A percentile compares a stretch with the other conserved stretches of the same genome.
These are phyloP conservation scores for Tiphia femorata DNA, from an alignment of 2,888 invertebrate genomes.

Conservation along the genomic window DNA sequence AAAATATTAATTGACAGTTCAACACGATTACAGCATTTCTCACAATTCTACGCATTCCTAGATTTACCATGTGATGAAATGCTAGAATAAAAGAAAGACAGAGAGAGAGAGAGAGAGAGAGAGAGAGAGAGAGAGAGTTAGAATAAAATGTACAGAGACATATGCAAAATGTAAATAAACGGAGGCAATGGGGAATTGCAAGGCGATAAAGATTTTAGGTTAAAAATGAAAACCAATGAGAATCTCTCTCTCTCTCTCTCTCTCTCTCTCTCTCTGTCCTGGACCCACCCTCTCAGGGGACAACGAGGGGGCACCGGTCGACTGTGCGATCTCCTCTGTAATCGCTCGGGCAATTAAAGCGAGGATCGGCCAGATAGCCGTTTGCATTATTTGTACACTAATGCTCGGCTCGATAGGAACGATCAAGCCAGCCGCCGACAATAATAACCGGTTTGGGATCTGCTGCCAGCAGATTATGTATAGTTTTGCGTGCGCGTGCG, in stretches of 20 bases:
- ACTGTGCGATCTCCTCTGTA: slow-evolving; percentile 26
- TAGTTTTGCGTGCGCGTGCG: slow-evolving; percentile 1
- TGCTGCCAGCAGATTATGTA: slow-evolving; percentile 31
- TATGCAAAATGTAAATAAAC: neutral
- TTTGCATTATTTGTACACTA: slow-evolving; percentile 40
- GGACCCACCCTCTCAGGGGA: neutral
- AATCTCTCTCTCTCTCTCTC: no score
- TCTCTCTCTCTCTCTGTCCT: no score
- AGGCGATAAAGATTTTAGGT: no score
- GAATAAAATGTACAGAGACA: no score
- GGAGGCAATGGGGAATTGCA: neutral
- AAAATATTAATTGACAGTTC: slow-evolving; percentile 22
- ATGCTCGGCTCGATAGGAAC: slow-evolving; percentile 37
- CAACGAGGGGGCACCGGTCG: slow-evolving; percentile 16
- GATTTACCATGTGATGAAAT: slow-evolving; percentile 1
- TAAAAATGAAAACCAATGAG: no score
- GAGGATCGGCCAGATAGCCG: slow-evolving; percentile 27
- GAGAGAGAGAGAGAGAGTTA: neutral
- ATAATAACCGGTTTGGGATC: slow-evolving; percentile 39
- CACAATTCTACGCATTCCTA: slow-evolving; percentile 13
- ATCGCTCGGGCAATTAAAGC: slow-evolving; percentile 41
- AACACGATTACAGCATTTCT: slow-evolving; percentile 5
- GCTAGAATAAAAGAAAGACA: neutral
- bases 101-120: slow-evolving; percentile 5
- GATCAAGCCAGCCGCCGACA: slow-evolving; percentile 36